A percentile compares a stretch with the other conserved stretches of the same genome.
These are phyloP conservation scores for Chloroclysta siterata DNA, from an alignment of 2,888 invertebrate genomes.

Conservation along the genomic window DNA sequence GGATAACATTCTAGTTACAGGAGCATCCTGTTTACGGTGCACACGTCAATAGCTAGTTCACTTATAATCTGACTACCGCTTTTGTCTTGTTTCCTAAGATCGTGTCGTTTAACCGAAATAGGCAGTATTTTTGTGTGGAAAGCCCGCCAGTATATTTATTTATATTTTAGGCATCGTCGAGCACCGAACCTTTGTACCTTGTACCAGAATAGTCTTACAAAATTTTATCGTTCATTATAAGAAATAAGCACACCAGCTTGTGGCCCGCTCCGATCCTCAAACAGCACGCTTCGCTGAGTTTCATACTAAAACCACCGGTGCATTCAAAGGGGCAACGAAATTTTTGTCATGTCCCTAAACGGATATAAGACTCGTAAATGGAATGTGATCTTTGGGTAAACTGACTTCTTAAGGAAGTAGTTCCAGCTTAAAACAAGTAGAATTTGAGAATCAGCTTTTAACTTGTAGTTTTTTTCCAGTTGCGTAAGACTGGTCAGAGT, in stretches of 20 bases:
- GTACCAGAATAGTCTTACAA: neutral
- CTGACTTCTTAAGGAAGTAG: slow-evolving; percentile 12
- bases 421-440: neutral
- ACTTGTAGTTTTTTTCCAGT: neutral
- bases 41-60: neutral
- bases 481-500: neutral
- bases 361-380: slow-evolving; percentile 28
- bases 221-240: slow-evolving; percentile 3
- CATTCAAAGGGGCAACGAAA: slow-evolving; percentile 36
- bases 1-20: no score
- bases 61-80: no score
- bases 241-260: slow-evolving; percentile 16
- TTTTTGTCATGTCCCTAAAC: slow-evolving; percentile 31
- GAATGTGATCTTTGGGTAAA: slow-evolving; percentile 19
- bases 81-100: neutral
- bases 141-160: no score
- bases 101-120: neutral
- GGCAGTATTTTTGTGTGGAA: neutral
- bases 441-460: neutral
- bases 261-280: slow-evolving; percentile 28
- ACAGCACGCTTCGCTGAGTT: slow-evolving; percentile 27
- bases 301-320: slow-evolving; percentile 34
- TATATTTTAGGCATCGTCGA: neutral
- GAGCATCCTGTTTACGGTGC: neutral
- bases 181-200: slow-evolving; percentile 1